Evolutionary conservation across 2,888 invertebrate genomes (phyloP), one percentile per base, ranked within the genome.

Genomic region (Callimorpha dominula): DNA sequence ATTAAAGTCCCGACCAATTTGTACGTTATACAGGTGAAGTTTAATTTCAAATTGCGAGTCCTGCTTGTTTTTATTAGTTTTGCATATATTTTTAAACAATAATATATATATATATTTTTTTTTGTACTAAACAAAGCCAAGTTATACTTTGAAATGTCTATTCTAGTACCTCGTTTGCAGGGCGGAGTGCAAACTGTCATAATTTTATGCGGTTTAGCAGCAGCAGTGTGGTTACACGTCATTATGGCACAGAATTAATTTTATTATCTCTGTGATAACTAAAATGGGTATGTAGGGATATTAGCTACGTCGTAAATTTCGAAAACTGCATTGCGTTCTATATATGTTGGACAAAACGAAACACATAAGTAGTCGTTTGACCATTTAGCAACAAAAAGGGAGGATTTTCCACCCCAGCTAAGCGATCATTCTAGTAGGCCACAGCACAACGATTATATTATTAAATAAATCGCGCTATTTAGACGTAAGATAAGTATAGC

Each of bases 161-260:
- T 69, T 69, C 73, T 46, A 69, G 69, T 12, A 14, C 3, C 9
- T 77, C 73, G 79, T 75, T 81, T 46, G 69, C 77, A 76, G 68
- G 75, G 79, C 83, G 79, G 74, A 71, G 77, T 83, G 78, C 74
- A 77, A 79, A 77, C 76, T 79, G 85, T 83, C 83, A 79, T 83
- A 85, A 85, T 83, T 81, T 71, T 71, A 79, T 83, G 81, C 79
- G 79, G 79, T 77, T 77, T 72, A 75, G 54, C 65, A 78, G 67
- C 70, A 75, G 54, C 65, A 78, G 67, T 70, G 76, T 75, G 77
- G 81, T 81, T 83, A 73, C 71, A 17, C 68, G 71, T 76, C 75
- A 84, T 82, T 84, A 83, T 65, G 62, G 71, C 70, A 66, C 65
- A 54, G 60, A 75, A 82, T 82, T 80, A 82, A 81, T 82, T 82